phyloP scores from a whole-genome alignment of 2,888 invertebrate genomes.

The Drosophila hamatofila region DNA sequence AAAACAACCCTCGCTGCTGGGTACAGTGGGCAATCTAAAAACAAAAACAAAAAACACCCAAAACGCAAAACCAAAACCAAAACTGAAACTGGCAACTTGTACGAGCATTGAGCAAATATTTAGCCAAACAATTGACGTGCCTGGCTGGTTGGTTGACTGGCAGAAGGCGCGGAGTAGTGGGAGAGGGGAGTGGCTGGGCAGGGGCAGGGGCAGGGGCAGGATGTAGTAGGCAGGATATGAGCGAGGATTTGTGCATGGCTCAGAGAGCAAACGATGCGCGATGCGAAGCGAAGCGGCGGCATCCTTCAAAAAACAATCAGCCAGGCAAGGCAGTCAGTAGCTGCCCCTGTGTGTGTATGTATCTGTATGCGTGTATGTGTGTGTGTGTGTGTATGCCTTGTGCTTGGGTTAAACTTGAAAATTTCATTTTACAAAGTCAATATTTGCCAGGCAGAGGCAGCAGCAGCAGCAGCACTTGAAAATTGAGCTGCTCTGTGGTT shows the following conservation, averaged over 20 bases:
- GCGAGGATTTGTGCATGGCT: slow-evolving; percentile 71
- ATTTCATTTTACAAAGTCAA: slow-evolving; percentile 83
- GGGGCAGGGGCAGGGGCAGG: slow-evolving; percentile 12
- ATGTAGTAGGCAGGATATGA: slow-evolving; percentile 66
- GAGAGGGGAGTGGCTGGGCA: not conserved
- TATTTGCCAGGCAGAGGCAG: slow-evolving; percentile 64
- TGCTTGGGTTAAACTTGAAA: slow-evolving; percentile 80
- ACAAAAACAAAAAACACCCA: slow-evolving; percentile 12
- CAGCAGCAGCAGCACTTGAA: slow-evolving; percentile 50
- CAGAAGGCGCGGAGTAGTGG: not conserved
- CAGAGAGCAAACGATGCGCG: slow-evolving; percentile 47
- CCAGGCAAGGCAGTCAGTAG: slow-evolving; percentile 23
- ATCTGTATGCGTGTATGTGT: slow-evolving; percentile 8
- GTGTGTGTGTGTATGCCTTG: slow-evolving; percentile 43
- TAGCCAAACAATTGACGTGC: slow-evolving; percentile 77
- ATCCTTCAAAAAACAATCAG: slow-evolving; percentile 62
- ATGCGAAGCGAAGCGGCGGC: slow-evolving; percentile 36
- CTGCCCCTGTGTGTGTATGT: slow-evolving; percentile 22
- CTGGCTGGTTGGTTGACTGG: slow-evolving; percentile 55
- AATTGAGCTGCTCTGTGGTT: slow-evolving; percentile 55
- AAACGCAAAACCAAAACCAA: slow-evolving; percentile 20
- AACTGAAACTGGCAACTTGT: slow-evolving; percentile 77
- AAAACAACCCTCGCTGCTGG: slow-evolving; percentile 46
- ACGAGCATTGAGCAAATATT: slow-evolving; percentile 75
- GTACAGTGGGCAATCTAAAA: slow-evolving; percentile 20